Base-by-base conservation (phyloP, 2,888 invertebrate species). In the Drosophila phalerata region DNA sequence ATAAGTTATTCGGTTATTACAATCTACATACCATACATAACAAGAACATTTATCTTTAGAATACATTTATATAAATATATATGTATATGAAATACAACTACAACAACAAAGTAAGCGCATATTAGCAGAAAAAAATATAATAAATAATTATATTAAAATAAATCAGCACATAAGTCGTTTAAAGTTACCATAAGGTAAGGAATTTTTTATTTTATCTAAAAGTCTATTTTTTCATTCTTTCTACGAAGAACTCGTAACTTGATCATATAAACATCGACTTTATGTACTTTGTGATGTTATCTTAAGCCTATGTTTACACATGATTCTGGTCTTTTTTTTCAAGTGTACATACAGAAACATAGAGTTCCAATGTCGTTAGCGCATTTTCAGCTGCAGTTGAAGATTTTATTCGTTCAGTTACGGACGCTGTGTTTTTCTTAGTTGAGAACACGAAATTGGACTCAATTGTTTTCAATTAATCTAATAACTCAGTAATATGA, bases 91-190 rank as follows among this genome's bases (percentile, higher is more conserved):
- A 62, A 78, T 64, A 72, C 65, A 72, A 73, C 57, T 67, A 60
- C 48, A 71, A 81, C 72, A 87, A 72, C 74, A 88, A 73, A 70
- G 68, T 79, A 85, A 87, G 73, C 67, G 77, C 86, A 88, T 86
- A 89, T 72, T 84, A 85, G 89, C 89, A 81, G 67, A 86, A 79
- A 79, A 79, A 73, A 79, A 74, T 70, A 45, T 66, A 87, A 77
- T 81, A 88, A 71, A 80, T 78, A 70, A 84, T 65, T 48, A 52
- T 73, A 77, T 60, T 67, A 51, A 64, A 43, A 19, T 30, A 51
- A 17, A 15, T 11, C 8, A 19, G n/a, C 49, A 22, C 15, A 11
- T 2, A 17, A 47, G 3, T 40, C 17, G 10, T 15, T n/a, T 15
- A 15, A 38, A 15, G 15, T 15, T 38, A 8, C 8, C 15, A 15